Evolutionary conservation across 2,888 invertebrate genomes (phyloP), one percentile per base, ranked within the genome.

Genomic region (Carpatolechia fugitivella): DNA sequence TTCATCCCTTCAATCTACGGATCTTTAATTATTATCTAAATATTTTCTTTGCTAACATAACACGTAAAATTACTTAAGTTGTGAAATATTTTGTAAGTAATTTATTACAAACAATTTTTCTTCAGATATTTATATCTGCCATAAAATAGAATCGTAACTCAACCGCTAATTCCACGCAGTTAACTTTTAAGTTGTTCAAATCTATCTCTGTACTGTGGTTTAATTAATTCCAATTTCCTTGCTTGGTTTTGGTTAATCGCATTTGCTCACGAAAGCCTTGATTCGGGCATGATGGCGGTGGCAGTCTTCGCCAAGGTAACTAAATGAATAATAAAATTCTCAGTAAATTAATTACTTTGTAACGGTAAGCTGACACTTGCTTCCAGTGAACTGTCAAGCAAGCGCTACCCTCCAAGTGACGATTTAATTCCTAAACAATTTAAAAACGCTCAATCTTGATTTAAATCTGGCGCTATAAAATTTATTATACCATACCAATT

Each of bases 281-380:
- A 47, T 57, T 59, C 55, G 36, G 54, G 55, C 53, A 24, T 3
- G 24, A 55, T 55, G 50, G 55, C 49, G 31, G 36, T 35, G 51
- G 51, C 55, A 52, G 55, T 51, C 44, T 51, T 36, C 30, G 44
- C 52, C 48, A 6, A 24, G 52, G 56, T 51, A 51, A 55, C 48
- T 59, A 56, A 52, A 52, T 52, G 24, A 52, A 61, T 62, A 52
- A 61, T 62, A 56, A 69, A 77, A 74, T 80, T 79, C 70, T 61
- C 60, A 65, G 66, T 71, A 77, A 80, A 78, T 78, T 75, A 80
- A 78, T 80, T 78, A 74, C 68, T 65, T 61, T 62, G 53, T 59
- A 61, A 62, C 64, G 59, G 70, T 82, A 82, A 85, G 75, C 82
- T 68, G 83, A 84, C 82, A 81, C 74, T 68, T 68, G 63, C 44